Percentiles rank a stretch among this genome's conserved stretches.
These are phyloP conservation scores for Tokudaia muenninki DNA, from an alignment of 2,797 vertebrate genomes.

Conservation along the genomic window DNA sequence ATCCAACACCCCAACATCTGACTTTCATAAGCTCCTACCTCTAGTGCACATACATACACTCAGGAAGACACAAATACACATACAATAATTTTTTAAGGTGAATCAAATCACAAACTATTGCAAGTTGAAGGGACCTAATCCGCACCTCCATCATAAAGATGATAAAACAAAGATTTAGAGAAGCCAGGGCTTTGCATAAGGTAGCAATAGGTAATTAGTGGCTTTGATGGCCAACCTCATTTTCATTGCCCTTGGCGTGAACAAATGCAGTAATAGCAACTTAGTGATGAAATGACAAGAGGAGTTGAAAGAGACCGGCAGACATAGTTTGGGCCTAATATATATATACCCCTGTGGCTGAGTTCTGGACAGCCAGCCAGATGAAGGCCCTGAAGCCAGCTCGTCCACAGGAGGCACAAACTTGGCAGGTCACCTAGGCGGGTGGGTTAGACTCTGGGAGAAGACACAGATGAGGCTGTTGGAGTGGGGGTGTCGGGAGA, in stretches of 20 bases:
- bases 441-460: background rate
- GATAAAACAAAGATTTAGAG: slow-evolving; percentile 2
- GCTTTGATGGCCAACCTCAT: background rate
- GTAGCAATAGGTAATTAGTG: background rate
- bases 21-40: background rate
- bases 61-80: background rate
- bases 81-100: background rate
- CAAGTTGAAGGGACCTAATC: background rate
- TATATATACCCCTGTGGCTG: background rate
- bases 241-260: background rate
- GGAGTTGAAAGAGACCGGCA: background rate
- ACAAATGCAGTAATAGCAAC: background rate
- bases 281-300: background rate
- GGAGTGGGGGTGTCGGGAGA: background rate
- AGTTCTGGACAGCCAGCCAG: background rate
- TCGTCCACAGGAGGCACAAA: background rate
- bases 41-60: background rate
- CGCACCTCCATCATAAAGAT: background rate
- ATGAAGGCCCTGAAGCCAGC: background rate
- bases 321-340: slow-evolving; percentile 9
- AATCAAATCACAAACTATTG: background rate
- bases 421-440: background rate
- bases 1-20: no score
- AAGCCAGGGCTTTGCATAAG: background rate
- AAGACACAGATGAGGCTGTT: background rate